Percentiles rank a stretch among this genome's conserved stretches.
Evolutionary conservation across 1,140 invertebrate genomes (phyloP).

Genomic region (Octopus sinensis): DNA sequence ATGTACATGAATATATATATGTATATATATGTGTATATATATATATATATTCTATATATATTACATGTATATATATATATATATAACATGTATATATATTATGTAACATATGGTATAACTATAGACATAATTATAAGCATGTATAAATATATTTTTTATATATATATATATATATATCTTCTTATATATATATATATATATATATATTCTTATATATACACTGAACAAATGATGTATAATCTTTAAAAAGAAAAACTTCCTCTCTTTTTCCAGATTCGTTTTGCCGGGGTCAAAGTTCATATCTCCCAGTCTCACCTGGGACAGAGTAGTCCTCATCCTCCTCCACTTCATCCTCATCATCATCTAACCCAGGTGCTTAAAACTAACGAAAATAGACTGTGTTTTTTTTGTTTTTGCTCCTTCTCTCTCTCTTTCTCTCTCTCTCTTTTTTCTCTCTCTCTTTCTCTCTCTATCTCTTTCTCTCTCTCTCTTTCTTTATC

Average conservation of each 20-base stretch:
- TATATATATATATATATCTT: neutral
- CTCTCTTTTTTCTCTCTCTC: neutral
- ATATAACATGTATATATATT: neutral
- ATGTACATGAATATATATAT: neutral
- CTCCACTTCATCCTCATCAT: neutral
- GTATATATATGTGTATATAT: neutral
- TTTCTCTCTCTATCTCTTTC: neutral
- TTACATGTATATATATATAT: neutral
- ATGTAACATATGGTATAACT: neutral
- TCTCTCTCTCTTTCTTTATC: neutral
- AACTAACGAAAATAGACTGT: neutral
- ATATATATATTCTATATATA: neutral
- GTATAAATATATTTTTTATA: neutral
- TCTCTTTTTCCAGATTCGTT: no score
- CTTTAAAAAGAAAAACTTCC: neutral
- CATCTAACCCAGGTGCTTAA: neutral
- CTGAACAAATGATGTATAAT: neutral
- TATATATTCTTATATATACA: neutral
- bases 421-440: neutral
- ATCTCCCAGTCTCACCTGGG: no score
- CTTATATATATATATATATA: constrained; percentile 1
- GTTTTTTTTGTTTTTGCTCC: neutral
- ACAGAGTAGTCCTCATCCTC: no score
- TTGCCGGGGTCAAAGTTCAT: no score
- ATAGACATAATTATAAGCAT: neutral